These are phyloP conservation scores for Drosophila algonquin DNA, from an alignment of 2,888 invertebrate species.

Conservation along the genomic window DNA sequence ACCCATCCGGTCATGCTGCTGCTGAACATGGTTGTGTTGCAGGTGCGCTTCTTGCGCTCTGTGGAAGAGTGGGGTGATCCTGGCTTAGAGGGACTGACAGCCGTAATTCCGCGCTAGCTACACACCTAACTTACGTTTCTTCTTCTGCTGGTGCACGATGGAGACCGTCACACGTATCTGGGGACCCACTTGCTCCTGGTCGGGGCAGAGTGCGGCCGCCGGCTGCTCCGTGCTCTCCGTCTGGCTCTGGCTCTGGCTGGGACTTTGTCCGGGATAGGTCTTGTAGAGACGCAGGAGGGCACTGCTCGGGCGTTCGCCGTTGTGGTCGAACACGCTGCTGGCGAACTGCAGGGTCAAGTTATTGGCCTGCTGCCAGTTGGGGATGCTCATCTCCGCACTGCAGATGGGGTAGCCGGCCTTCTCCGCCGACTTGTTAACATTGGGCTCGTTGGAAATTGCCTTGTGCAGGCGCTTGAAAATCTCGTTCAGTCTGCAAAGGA, in stretches of 20 bases:
- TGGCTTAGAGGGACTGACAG: background rate
- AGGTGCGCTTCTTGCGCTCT: constrained; percentile 83
- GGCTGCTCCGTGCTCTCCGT: constrained; percentile 25
- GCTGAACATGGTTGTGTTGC: constrained; percentile 83
- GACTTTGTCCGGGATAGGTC: constrained; percentile 67
- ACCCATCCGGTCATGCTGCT: constrained; percentile 82
- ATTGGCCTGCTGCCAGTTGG: constrained; percentile 79
- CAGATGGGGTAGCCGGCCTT: constrained; percentile 83
- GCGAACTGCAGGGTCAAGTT: constrained; percentile 82
- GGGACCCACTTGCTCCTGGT: constrained; percentile 68
- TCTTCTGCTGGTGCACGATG: constrained; percentile 80
- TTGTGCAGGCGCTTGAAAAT: constrained; percentile 76
- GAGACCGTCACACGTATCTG: constrained; percentile 83
- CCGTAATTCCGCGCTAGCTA: constrained; percentile 13
- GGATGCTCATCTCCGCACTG: constrained; percentile 78
- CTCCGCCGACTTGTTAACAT: constrained; percentile 64
- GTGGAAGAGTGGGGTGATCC: background rate
- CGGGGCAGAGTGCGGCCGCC: constrained; percentile 39
- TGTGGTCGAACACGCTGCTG: constrained; percentile 79
- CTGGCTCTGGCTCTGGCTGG: constrained; percentile 8
- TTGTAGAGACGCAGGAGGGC: constrained; percentile 82
- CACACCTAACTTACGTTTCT: constrained; percentile 79
- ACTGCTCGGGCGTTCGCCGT: constrained; percentile 74
- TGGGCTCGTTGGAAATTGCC: constrained; percentile 68
- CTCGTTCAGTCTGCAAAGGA: constrained; percentile 76